Evolutionary conservation across 2,113 vertebrate genomes (phyloP).

Genomic region (Hyperoodon ampullatus): DNA sequence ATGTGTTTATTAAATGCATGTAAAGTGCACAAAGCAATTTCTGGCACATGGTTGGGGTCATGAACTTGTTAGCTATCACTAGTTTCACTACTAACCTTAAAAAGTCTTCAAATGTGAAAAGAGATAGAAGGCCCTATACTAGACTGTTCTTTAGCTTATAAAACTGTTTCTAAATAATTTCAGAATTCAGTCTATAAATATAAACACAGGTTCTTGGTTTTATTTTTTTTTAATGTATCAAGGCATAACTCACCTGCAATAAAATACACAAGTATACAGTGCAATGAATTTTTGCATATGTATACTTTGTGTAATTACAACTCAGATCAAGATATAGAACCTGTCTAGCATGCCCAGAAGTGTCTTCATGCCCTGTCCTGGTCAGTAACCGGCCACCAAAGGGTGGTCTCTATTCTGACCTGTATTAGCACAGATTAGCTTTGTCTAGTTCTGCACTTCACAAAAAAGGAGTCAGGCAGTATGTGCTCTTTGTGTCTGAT

Average conservation of each 20-base stretch:
- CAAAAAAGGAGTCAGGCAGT: neutral
- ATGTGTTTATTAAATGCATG: neutral
- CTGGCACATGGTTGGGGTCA: neutral
- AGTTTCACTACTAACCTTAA: neutral
- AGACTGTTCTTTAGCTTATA: neutral
- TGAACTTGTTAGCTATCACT: neutral
- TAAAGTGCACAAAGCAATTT: neutral
- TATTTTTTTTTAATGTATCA: neutral
- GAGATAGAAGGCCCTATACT: neutral
- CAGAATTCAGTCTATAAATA: neutral
- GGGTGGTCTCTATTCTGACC: neutral
- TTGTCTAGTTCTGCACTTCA: neutral
- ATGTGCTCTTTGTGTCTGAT: neutral
- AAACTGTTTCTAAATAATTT: neutral
- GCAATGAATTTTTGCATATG: neutral
- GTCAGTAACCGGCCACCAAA: neutral
- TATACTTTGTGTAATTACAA: neutral
- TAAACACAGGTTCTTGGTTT: neutral
- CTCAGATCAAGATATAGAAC: neutral
- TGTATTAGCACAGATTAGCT: neutral
- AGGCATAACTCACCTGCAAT: neutral
- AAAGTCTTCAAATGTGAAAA: neutral
- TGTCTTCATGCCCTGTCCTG: neutral
- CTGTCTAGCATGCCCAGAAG: neutral
- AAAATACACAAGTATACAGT: neutral